Base-by-base conservation (phyloP, 2,113 vertebrate genomes). In the Ctenodactylus gundi region DNA sequence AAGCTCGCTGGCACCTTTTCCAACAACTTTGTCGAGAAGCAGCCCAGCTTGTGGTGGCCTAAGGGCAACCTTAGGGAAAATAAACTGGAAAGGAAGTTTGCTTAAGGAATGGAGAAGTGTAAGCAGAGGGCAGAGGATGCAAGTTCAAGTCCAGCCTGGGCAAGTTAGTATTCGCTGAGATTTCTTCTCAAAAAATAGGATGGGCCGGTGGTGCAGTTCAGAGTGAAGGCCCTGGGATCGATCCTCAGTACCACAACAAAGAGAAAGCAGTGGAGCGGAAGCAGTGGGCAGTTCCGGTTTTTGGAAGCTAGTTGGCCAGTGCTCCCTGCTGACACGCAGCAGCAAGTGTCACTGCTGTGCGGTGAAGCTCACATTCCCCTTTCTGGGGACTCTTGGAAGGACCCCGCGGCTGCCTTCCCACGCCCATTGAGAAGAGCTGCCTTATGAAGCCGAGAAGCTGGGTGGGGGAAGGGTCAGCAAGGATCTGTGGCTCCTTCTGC, bases 31-130 rank as follows among this genome's bases (percentile, higher is more conserved):
- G 36, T 44, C 73, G 75, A 93, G 91, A 96, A 80, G 0, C 6
- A 77, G 44, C 82, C 18, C 85, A 95, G 93, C 70, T 91, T 94
- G 89, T 60, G 73, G 85, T 95, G 86, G 55, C 94, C 83, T 73
- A 77, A 94, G 68, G 51, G 89, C 82, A 72, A 91, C 89, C 81
- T 97, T 94, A 96, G 70, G 88, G 95, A 96, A 95, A 97, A 97
- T 81, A 92, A 88, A 88, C 27, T 80, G 68, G 73, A 95, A 85
- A 90, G 77, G 60, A 91, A 90, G 94, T 95, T 95, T 94, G 41
- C 73, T 87, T 89, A 84, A 96, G 95, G 97, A 95, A 31, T 62
- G 85, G 82, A 68, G 91, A 81, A n/a, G n/a, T n/a, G n/a, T n/a
- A n/a, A n/a, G n/a, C n/a, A n/a, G n/a, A n/a, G n/a, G n/a, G n/a